Base-by-base conservation (phyloP, 2,888 invertebrate species). In the Drosophila paucipuncta region DNA sequence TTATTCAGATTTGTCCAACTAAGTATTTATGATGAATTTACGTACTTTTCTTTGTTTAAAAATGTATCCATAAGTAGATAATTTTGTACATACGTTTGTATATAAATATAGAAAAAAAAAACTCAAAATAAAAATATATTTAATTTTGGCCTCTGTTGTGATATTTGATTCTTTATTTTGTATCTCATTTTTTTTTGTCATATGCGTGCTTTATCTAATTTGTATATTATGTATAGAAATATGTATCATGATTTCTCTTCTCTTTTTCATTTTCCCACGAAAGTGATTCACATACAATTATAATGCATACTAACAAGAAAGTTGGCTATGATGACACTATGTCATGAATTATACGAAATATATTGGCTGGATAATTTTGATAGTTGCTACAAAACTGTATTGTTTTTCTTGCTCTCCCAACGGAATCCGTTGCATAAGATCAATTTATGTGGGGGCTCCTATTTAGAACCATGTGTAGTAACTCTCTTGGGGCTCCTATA, bases 1-100 rank as follows among this genome's bases (percentile, higher is more conserved):
- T 68, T 35, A 43, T 28, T 62, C 13, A 41, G 16, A 49, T 30
- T 13, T 52, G 13, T 47, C 55, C 18, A 37, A 11, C 59, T 78
- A 77, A 71, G 66, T 71, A 71, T 81, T 67, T 81, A 77, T 64
- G 47, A 47, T 47, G 37, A 58, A 53, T 60, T 61, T 68, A 76
- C 61, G 64, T 69, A 76, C n/a, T 33, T 52, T 52, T 47, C 2
- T 47, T 47, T 47, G 47, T 39, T 28, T 37, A 49, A 54, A 65
- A 30, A 43, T 50, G 6, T 61, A 28, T 53, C 13, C 53, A 18
- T 66, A 59, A 69, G 69, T 70, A 78, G 79, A 28, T 39, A 28
- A 47, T 39, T 66, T 49, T 78, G 64, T 68, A 65, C 43, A 64
- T 68, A 35, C 47, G 5, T 68, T 53, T 73, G 39, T 57, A 57